A percentile compares a stretch with the other conserved stretches of the same genome.
phyloP scores from a whole-genome alignment of 2,888 invertebrate genomes.

The Pammene fasciana region DNA sequence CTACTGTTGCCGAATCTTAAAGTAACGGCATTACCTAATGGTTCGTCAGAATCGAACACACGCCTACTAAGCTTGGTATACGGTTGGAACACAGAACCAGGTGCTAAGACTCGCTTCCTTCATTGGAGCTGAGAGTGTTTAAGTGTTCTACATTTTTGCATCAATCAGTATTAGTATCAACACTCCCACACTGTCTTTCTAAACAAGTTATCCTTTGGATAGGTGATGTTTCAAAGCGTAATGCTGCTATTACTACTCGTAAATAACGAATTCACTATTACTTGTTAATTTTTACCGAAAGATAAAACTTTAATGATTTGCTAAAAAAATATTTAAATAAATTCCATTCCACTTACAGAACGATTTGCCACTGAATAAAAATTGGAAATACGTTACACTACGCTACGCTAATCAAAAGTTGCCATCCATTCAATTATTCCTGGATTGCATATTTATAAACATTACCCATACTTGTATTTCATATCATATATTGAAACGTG shows the following conservation, averaged over 20 bases:
- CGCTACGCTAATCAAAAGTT: no score
- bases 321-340: no score
- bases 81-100: neutral
- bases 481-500: conserved; percentile 3
- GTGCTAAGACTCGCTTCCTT: neutral
- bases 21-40: neutral
- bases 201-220: neutral
- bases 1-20: neutral
- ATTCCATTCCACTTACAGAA: no score
- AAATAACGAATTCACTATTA: no score
- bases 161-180: neutral
- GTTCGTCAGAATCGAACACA: neutral
- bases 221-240: no score
- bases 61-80: neutral
- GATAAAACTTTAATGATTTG: no score
- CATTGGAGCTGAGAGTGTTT: neutral
- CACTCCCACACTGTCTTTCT: neutral
- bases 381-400: no score
- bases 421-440: no score
- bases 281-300: no score
- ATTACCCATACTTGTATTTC: neutral
- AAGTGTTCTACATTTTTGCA: conserved; percentile 1
- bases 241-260: no score
- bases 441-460: neutral
- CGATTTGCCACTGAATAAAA: no score